These are phyloP conservation scores for Aythya baeri DNA, from an alignment of 2,113 vertebrate genomes.

Conservation along the genomic window DNA sequence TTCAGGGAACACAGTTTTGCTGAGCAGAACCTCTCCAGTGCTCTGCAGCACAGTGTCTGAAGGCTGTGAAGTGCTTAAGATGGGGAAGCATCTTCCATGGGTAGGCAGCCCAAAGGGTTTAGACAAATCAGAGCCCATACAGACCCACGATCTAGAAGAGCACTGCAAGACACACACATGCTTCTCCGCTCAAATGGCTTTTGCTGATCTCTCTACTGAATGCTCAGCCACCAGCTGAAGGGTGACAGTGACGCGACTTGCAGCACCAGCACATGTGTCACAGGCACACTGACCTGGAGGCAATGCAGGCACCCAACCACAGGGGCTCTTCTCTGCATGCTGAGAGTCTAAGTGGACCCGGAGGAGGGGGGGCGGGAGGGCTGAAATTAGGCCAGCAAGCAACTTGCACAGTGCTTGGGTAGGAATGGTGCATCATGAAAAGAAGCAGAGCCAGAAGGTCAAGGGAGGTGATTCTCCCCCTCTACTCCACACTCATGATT, in stretches of 20 bases:
- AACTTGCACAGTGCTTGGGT: background rate
- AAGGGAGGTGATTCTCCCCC: background rate
- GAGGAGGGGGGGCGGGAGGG: no score
- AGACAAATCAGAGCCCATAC: background rate
- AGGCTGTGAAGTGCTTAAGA: background rate
- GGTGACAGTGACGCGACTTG: background rate
- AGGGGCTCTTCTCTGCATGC: background rate
- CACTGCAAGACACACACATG: background rate
- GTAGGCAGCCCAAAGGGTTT: background rate
- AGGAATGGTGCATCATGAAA: background rate
- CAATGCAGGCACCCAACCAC: background rate
- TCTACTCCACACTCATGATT: background rate
- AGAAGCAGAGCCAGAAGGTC: background rate
- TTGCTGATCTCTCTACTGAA: background rate
- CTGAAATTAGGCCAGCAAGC: background rate
- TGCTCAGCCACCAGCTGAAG: background rate
- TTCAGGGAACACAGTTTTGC: background rate
- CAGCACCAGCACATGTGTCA: background rate
- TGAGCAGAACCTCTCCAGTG: background rate
- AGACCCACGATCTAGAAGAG: background rate
- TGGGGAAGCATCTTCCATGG: background rate
- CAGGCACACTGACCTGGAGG: background rate
- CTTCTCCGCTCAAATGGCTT: background rate
- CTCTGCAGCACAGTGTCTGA: fast-evolving
- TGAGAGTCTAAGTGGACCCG: background rate